Percentiles rank a stretch among this genome's conserved stretches.
These are phyloP conservation scores for Pemphigus obesinymphae DNA, from an alignment of 1,140 invertebrate genomes.

Conservation along the genomic window DNA sequence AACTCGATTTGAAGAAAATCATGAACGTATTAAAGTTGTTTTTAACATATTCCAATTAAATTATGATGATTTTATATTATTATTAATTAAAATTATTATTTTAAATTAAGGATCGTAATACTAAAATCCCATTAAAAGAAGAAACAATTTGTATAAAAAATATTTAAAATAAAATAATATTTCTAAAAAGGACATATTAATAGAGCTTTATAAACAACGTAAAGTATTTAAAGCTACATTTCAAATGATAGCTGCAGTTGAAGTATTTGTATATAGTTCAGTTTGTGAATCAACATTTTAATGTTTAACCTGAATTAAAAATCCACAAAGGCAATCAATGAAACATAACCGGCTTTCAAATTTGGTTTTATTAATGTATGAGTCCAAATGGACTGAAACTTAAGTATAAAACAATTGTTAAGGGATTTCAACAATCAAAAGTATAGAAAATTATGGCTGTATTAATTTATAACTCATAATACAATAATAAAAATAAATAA, in stretches of 20 bases:
- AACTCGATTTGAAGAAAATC: no score
- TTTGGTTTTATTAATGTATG: neutral
- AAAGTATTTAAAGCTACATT: neutral
- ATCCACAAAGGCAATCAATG: no score
- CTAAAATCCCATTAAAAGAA: no score
- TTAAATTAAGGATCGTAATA: no score
- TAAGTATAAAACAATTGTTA: neutral
- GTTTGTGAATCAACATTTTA: neutral
- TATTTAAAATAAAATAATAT: neutral
- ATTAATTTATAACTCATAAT: no score
- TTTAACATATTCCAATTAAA: no score
- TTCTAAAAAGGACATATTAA: neutral
- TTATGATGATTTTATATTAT: no score
- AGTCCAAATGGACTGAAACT: neutral
- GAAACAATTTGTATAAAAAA: neutral
- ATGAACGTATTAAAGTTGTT: no score
- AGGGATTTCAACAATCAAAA: neutral
- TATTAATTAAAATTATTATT: no score
- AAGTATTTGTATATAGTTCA: neutral
- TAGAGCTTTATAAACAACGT: no score
- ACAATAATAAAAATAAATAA: no score
- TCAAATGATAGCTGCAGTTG: neutral
- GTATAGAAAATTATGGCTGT: neutral
- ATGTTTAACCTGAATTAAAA: neutral
- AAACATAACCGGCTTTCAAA: no score